Evolutionary conservation across 30 jellyfish, hydroid and myxozoan species (phyloP).

Genomic region (Turritopsis rubra): DNA sequence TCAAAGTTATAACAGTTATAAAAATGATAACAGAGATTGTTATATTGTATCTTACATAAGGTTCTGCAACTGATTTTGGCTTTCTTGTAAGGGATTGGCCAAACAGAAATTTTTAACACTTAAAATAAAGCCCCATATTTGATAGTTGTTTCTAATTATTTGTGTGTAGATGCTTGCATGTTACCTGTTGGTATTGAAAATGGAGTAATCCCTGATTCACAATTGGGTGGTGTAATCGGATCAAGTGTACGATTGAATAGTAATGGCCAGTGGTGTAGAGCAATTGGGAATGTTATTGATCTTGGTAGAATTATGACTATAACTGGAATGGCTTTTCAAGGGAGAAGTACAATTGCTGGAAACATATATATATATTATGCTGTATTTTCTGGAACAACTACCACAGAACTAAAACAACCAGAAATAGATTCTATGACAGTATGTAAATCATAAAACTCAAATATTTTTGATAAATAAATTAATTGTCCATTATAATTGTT

Average conservation of each 20-base stretch:
- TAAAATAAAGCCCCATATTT: no score
- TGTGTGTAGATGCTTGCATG: not conserved
- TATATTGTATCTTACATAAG: no score
- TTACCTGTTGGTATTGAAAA: slow-evolving; percentile 11
- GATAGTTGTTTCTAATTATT: no score
- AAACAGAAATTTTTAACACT: no score
- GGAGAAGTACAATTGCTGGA: not conserved
- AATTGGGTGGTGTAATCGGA: not conserved
- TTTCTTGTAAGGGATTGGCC: no score
- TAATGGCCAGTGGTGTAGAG: not conserved
- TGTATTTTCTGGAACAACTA: not conserved
- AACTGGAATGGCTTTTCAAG: slow-evolving; percentile 1
- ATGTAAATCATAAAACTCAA: no score
- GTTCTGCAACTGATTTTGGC: no score
- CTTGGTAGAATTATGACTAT: slow-evolving; percentile 12
- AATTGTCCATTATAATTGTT: no score
- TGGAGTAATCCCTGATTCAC: not conserved
- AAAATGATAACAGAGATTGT: no score
- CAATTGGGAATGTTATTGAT: not conserved
- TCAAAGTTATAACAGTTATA: no score
- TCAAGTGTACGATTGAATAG: slow-evolving; percentile 2
- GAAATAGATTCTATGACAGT: not conserved
- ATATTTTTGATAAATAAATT: no score
- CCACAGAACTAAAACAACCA: no score
- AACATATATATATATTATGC: not conserved